phyloP scores from a whole-genome alignment of 2,113 vertebrate species.

The Aldabrachelys gigantea region DNA sequence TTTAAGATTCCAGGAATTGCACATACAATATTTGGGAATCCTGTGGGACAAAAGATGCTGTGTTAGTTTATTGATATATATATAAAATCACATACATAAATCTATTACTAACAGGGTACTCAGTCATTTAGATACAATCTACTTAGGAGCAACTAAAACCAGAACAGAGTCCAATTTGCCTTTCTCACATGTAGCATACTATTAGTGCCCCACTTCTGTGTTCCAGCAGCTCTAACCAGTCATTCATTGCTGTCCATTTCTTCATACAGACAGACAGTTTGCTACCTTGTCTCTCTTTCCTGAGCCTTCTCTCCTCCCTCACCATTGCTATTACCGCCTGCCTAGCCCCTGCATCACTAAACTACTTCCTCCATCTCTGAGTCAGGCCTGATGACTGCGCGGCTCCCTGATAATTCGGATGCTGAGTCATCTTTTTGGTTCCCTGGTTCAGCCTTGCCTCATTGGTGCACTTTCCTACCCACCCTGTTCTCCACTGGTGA shows the following conservation, averaged over 20 bases:
- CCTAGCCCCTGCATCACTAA: neutral
- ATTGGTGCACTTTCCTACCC: neutral
- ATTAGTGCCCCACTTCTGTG: neutral
- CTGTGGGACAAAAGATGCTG: neutral
- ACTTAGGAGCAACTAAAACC: neutral
- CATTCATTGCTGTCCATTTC: accelerated
- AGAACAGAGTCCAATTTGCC: neutral
- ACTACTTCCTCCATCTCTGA: neutral
- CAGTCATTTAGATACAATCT: neutral
- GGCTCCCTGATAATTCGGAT: neutral
- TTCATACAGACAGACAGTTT: neutral
- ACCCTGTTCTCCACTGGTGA: neutral
- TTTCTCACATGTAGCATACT: neutral
- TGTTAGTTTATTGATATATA: neutral
- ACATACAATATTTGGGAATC: slow-evolving; percentile 6
- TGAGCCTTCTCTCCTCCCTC: neutral
- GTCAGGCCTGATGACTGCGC: neutral
- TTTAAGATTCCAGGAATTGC: neutral
- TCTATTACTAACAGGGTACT: slow-evolving; percentile 9
- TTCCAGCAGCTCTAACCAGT: neutral
- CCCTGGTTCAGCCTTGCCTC: neutral
- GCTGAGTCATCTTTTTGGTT: neutral
- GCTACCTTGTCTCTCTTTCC: neutral
- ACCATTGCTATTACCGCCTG: neutral
- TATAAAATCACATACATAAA: neutral